Evolutionary conservation across 2,797 vertebrate species (phyloP).

Genomic region (Myotis pilosus): DNA sequence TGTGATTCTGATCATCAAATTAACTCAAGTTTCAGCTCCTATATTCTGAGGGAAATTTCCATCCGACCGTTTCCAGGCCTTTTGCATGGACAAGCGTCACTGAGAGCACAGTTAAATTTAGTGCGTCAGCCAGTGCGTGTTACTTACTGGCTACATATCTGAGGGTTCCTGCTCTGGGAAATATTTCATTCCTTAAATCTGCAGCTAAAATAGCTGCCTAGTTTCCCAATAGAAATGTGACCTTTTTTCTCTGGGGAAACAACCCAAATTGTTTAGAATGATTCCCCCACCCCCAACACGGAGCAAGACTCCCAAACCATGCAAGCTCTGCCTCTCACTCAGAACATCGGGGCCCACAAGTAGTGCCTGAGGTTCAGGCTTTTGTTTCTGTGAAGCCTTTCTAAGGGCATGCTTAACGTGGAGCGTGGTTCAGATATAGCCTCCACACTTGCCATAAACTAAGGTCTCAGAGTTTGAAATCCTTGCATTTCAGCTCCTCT

Average conservation of each 20-base stretch:
- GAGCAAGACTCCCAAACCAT: background rate
- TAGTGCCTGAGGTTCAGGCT: background rate
- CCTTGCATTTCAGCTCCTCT: background rate
- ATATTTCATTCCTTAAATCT: conserved; percentile 46
- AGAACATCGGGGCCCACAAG: conserved; percentile 30
- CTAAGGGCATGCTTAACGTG: background rate
- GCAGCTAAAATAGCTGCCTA: conserved; percentile 44
- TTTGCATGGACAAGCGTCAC: background rate
- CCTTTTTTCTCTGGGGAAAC: conserved; percentile 55
- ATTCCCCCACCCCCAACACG: background rate
- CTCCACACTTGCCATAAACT: background rate
- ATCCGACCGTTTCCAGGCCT: background rate
- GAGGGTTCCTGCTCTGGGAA: conserved; percentile 50
- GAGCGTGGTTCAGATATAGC: background rate
- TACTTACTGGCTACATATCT: conserved; percentile 1
- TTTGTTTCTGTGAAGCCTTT: conserved; percentile 20
- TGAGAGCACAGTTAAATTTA: background rate
- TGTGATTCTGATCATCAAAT: conserved; percentile 43
- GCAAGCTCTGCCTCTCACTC: conserved; percentile 67
- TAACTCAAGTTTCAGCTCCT: conserved; percentile 20
- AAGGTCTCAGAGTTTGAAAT: conserved; percentile 22
- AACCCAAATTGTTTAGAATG: background rate
- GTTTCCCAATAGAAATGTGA: conserved; percentile 45
- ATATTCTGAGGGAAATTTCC: background rate
- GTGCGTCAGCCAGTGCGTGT: background rate